phyloP scores from a whole-genome alignment of 2,113 vertebrate genomes.

The Mirounga angustirostris region DNA sequence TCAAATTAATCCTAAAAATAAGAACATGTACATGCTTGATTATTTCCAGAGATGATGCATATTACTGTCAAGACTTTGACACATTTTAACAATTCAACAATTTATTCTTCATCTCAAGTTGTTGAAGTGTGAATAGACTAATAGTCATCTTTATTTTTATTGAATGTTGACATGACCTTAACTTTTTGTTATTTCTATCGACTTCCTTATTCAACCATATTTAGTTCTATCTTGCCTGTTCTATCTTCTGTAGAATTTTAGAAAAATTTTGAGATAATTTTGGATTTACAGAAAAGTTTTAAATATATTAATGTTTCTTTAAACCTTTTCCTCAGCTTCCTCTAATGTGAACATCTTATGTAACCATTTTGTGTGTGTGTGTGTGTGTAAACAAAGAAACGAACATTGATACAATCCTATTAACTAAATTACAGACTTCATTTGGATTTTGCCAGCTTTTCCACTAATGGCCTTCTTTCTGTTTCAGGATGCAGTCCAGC shows the following conservation, averaged over 20 bases:
- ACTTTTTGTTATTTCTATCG: neutral
- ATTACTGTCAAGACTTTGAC: constrained; percentile 24
- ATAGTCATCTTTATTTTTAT: neutral
- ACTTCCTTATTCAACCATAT: neutral
- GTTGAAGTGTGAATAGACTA: neutral
- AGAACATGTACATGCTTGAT: neutral
- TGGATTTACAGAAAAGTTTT: neutral
- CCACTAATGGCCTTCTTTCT: neutral
- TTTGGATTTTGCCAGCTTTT: neutral
- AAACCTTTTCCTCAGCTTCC: neutral
- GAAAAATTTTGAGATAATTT: neutral
- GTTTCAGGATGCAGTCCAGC: neutral
- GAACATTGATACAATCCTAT: neutral
- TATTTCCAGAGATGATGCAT: neutral
- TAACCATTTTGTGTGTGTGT: neutral
- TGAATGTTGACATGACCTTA: neutral
- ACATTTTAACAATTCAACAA: neutral
- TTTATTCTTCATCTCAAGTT: constrained; percentile 10
- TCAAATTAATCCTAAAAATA: constrained; percentile 37
- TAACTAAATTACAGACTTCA: neutral
- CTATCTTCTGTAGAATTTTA: neutral
- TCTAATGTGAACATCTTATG: neutral
- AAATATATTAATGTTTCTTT: neutral
- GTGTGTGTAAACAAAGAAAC: neutral
- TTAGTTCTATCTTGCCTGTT: neutral